These are phyloP conservation scores for Ochropleura plecta DNA, from an alignment of 2,888 invertebrate genomes.

Conservation along the genomic window DNA sequence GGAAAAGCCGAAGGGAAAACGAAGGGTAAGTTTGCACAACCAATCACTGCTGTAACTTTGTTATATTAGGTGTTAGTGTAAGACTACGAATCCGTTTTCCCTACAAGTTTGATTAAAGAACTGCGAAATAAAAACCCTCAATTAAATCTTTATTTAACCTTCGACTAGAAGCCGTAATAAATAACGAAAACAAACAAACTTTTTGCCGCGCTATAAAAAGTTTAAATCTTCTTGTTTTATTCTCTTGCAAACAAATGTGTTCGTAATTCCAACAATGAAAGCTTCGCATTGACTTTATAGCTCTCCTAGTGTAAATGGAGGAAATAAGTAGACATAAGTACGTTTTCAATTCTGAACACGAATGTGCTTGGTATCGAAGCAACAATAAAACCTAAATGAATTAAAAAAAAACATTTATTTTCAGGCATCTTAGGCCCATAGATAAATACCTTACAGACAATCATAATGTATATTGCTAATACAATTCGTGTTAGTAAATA, in stretches of 20 bases:
- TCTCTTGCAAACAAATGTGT: conserved; percentile 32
- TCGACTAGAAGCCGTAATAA: conserved; percentile 35
- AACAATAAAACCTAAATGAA: conserved; percentile 56
- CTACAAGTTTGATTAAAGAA: conserved; percentile 5
- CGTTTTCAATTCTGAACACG: conserved; percentile 44
- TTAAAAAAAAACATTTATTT: too few relatives aligned
- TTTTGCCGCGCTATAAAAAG: conserved; percentile 45
- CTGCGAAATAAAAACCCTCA: background rate
- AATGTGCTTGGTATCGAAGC: conserved; percentile 30
- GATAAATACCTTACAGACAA: too few relatives aligned
- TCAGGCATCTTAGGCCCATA: too few relatives aligned
- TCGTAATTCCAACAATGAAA: conserved; percentile 59
- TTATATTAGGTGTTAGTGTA: background rate
- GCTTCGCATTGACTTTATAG: conserved; percentile 59
- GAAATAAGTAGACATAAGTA: conserved; percentile 42
- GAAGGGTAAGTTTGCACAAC: conserved; percentile 79
- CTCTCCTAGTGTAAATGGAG: conserved; percentile 46
- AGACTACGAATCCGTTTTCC: background rate
- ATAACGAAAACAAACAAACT: conserved; percentile 41
- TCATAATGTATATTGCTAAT: too few relatives aligned
- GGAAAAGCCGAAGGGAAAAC: conserved; percentile 83
- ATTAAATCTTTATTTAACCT: conserved; percentile 51
- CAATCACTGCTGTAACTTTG: background rate
- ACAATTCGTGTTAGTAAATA: too few relatives aligned
- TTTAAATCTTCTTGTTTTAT: conserved; percentile 47